Base-by-base conservation (phyloP, 2,797 vertebrate genomes). In the Amblyopsis hoosieri region DNA sequence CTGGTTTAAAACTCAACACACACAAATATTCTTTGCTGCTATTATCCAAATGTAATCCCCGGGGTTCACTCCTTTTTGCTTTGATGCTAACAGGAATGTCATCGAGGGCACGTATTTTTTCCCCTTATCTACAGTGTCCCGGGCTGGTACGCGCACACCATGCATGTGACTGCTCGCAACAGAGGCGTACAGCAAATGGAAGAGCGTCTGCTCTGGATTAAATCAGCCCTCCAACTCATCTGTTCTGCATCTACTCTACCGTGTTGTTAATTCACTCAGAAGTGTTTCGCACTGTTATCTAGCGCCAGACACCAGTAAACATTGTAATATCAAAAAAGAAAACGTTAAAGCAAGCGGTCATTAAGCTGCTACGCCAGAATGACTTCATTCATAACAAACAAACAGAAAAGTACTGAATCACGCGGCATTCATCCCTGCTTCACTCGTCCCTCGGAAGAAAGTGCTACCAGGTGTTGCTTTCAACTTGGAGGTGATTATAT, bases 401-500 rank as follows among this genome's bases (percentile, higher is more conserved):
- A 31, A 48, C 45, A 53, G 14, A 50, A 57, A 23, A 17, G 42
- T 31, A 8, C 52, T 13, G 45, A 51, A 53, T 76, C 50, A 19
- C 46, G 50, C 64, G 61, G 47, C 53, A 60, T 67, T 66, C 56
- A 66, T 64, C 58, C 48, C 72, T 57, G 0, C 3, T 57, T 71
- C 42, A 48, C 19, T 45, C 56, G 59, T 4, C 8, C 31, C 14
- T 53, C 29, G 12, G 7, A 67, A 46, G 12, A 83, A 82, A 85
- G 74, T 76, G 53, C 54, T 80, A 58, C 73, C 84, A 85, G 72
- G 78, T 88, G 85, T 72, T 70, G 57, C 48, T 70, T 75, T 78
- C 46, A 72, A 68, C 75, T 14, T 55, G 52, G 52, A 72, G 62
- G 69, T 58, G 66, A 74, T 62, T 3, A 4, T 29, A 29, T 29